Base-by-base conservation (phyloP, 2,888 invertebrate genomes). In the Vandiemenella viatica region DNA sequence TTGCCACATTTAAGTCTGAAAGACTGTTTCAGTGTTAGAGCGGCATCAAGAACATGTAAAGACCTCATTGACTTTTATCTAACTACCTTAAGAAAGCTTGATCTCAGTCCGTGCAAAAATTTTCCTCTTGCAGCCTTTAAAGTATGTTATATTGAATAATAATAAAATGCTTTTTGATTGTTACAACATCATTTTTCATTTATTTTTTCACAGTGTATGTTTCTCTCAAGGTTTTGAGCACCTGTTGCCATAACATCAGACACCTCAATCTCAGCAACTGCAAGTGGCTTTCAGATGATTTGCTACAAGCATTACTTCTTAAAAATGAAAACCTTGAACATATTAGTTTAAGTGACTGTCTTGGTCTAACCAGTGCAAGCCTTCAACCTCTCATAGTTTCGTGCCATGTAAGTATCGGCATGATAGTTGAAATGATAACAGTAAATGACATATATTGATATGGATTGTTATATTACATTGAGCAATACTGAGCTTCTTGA, bases 401-500 rank as follows among this genome's bases (percentile, higher is more conserved):
- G 53, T 77, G 77, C 57, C 71, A 68, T 56, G 57, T 58, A 20
- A 17, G 46, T 22, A 98, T 98, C 97, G 97, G 97, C 68, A 82
- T 98, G 66, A n/a, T n/a, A n/a, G n/a, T n/a, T n/a, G n/a, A n/a
- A n/a, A n/a, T n/a, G n/a, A n/a, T n/a, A n/a, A n/a, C n/a, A n/a
- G n/a, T n/a, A n/a, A n/a, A n/a, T n/a, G n/a, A n/a, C n/a, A n/a
- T n/a, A n/a, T n/a, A n/a, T n/a, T n/a, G n/a, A n/a, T n/a, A n/a
- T n/a, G n/a, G n/a, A n/a, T n/a, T n/a, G n/a, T n/a, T n/a, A n/a
- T n/a, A n/a, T n/a, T n/a, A n/a, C n/a, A n/a, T n/a, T n/a, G n/a
- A n/a, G n/a, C n/a, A n/a, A n/a, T n/a, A n/a, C n/a, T n/a, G n/a
- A n/a, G n/a, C n/a, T n/a, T n/a, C n/a, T n/a, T n/a, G n/a, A n/a